Evolutionary conservation across 1,140 invertebrate genomes (phyloP).

Genomic region (Zaprionus davidi): DNA sequence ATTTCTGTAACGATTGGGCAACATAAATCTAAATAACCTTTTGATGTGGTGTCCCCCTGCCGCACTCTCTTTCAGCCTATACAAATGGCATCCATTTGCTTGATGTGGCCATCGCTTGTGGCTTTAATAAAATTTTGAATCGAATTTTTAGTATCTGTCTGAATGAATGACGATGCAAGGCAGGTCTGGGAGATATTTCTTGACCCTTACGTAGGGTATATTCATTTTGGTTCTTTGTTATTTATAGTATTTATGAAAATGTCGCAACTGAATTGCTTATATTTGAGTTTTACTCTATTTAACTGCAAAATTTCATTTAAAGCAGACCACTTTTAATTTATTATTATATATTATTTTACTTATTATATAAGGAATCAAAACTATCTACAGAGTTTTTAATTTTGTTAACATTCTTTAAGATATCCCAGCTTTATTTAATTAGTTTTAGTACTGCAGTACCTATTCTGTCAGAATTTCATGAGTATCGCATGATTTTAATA

Average conservation of each 20-base stretch:
- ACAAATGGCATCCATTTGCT: slow-evolving; percentile 28
- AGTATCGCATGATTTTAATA: too few species aligned
- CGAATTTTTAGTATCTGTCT: slow-evolving; percentile 25
- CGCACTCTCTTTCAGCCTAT: not conserved
- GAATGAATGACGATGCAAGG: slow-evolving; percentile 22
- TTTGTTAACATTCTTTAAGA: too few species aligned
- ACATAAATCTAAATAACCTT: slow-evolving; percentile 44
- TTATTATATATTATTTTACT: too few species aligned
- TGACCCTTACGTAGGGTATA: not conserved
- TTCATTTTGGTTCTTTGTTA: not conserved
- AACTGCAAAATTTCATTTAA: not conserved
- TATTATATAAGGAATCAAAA: not conserved
- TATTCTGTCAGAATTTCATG: too few species aligned
- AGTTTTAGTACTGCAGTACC: too few species aligned
- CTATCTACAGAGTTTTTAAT: not conserved
- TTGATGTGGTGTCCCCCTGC: slow-evolving; percentile 25
- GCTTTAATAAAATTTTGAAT: slow-evolving; percentile 56
- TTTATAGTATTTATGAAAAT: not conserved
- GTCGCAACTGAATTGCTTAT: not conserved
- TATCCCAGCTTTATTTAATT: too few species aligned
- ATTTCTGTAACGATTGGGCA: slow-evolving; percentile 36
- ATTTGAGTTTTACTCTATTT: not conserved
- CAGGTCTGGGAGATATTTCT: not conserved
- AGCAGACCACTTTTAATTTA: not conserved
- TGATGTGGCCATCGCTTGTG: slow-evolving; percentile 32